Evolutionary conservation across 1,140 invertebrate species (phyloP), one percentile per base, ranked within the genome.

Genomic region (Venustaconcha ellipsiformis): DNA sequence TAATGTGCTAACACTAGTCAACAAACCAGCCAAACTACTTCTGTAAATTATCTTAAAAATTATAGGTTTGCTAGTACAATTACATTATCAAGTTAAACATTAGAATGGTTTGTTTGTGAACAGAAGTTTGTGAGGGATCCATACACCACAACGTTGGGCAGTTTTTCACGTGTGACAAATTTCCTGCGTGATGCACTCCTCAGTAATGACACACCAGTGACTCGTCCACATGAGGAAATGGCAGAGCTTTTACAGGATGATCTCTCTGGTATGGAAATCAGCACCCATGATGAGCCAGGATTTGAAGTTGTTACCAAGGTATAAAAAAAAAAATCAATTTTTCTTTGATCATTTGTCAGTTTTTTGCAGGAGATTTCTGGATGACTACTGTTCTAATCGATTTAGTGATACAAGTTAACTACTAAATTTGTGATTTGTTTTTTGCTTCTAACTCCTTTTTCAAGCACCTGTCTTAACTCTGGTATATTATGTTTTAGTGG

Each of bases 151-250:
- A 94, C 95, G 14, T 83, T 96, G 87, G 94, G 94, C 86, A 94
- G 95, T 13, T 96, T 96, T 89, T 94, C 94, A 37, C 96, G 96
- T 91, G 90, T 96, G 30, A 94, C 94, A 48, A 94, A 95, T 90
- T 89, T 90, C 70, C 77, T 93, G 30, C 82, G 89, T 80, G 89
- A 92, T 78, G 78, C 84, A 14, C 77, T 90, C 64, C 63, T 88
- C 74, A 75, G 84, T 57, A 71, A 83, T 60, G 83, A 87, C 57
- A 78, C 83, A 20, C 85, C 88, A 17, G 82, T 84, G 68, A 64
- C 76, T 69, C 69, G 85, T 69, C 83, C 83, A 30, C 55, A 80
- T 67, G 78, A 82, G 57, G 81, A 93, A 81, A 89, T 93, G 30
- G 91, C 91, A 23, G 92, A 93, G 78, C 87, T 93, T n/a, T 84